These are phyloP conservation scores for Solea solea DNA, from an alignment of 2,113 vertebrate genomes.

Conservation along the genomic window DNA sequence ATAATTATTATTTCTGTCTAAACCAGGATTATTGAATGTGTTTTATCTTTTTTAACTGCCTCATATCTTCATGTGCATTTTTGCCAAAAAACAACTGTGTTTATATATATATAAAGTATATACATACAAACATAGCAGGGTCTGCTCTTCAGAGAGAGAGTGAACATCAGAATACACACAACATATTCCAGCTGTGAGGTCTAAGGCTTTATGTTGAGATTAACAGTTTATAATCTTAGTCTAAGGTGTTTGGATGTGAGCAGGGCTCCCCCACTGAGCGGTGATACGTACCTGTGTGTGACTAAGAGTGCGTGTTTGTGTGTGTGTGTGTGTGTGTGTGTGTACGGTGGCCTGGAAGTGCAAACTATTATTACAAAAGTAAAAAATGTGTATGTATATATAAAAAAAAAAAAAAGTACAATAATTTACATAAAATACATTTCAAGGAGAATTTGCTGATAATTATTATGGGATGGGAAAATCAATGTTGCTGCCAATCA, in stretches of 20 bases:
- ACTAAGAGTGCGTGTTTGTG: constrained; percentile 23
- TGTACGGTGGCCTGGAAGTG: not conserved
- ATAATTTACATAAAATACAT: too few species aligned
- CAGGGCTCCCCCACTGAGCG: constrained; percentile 79
- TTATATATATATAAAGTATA: constrained; percentile 2
- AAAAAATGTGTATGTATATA: too few species aligned
- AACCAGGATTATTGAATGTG: constrained; percentile 53
- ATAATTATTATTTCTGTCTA: not conserved
- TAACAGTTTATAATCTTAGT: constrained; percentile 18
- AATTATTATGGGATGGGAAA: too few species aligned
- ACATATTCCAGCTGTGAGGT: constrained; percentile 37
- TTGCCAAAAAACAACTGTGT: constrained; percentile 26
- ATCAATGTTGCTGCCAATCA: too few species aligned
- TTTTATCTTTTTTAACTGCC: constrained; percentile 52
- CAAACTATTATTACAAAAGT: too few species aligned
- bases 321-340: constrained; percentile 26
- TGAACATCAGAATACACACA: constrained; percentile 8
- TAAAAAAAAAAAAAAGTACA: too few species aligned
- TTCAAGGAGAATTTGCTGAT: too few species aligned
- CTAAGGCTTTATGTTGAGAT: constrained; percentile 27
- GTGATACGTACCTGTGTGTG: constrained; percentile 40
- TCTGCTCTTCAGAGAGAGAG: too few species aligned
- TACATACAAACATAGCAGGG: too few species aligned
- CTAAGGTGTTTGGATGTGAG: constrained; percentile 64
- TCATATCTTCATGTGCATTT: constrained; percentile 40